Evolutionary conservation across 2,113 vertebrate genomes (phyloP).

Genomic region (Etheostoma spectabile): DNA sequence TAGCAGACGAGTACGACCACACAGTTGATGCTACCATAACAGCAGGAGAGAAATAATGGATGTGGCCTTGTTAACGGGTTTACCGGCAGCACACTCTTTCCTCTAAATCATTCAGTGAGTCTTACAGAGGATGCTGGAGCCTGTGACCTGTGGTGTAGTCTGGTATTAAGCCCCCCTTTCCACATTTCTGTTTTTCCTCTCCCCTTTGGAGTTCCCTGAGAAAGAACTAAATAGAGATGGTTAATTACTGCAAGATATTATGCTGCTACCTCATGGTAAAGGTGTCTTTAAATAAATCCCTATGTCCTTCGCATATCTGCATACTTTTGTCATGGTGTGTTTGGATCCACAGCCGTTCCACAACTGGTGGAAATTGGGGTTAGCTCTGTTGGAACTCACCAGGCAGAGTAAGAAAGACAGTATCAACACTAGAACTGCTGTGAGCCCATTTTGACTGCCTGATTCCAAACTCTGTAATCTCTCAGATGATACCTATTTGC

Average conservation of each 20-base stretch:
- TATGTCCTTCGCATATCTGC: background rate
- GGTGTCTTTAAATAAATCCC: constrained; percentile 9
- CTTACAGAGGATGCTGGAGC: constrained; percentile 40
- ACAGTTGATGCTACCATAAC: constrained; percentile 47
- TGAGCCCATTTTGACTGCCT: too few species aligned
- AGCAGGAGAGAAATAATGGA: constrained; percentile 47
- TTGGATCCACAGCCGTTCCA: too few species aligned
- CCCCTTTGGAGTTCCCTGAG: constrained; percentile 14
- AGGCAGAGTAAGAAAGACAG: too few species aligned
- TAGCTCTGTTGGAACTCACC: too few species aligned
- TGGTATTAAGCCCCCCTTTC: constrained; percentile 33
- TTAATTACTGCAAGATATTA: background rate
- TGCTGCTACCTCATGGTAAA: background rate
- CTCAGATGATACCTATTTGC: too few species aligned
- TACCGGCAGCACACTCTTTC: constrained; percentile 38
- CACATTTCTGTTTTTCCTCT: background rate
- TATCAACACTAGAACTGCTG: too few species aligned
- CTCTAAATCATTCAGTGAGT: constrained; percentile 52
- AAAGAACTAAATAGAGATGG: too few species aligned
- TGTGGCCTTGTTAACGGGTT: constrained; percentile 16
- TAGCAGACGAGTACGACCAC: constrained; percentile 22
- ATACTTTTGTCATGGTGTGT: constrained; percentile 26
- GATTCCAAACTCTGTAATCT: too few species aligned
- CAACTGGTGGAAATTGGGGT: too few species aligned
- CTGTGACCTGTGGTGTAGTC: constrained; percentile 40